phyloP scores from a whole-genome alignment of 2,797 vertebrate species.

The Oreochromis grahami region DNA sequence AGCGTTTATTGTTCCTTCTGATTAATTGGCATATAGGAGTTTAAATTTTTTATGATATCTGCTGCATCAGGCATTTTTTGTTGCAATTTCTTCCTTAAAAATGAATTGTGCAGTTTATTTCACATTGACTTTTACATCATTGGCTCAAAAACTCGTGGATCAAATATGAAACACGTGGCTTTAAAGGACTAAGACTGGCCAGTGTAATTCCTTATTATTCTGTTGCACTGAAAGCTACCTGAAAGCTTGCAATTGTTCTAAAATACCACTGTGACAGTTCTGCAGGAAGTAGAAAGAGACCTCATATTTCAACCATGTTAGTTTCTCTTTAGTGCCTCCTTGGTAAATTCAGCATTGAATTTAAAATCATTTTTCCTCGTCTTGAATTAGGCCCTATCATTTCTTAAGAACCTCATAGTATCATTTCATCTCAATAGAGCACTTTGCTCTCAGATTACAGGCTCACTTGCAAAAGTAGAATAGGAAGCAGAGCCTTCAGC shows the following conservation, averaged over 20 bases:
- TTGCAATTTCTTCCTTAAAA: background rate
- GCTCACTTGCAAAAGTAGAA: background rate
- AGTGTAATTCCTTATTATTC: background rate
- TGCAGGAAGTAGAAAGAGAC: background rate
- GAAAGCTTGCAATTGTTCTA: background rate
- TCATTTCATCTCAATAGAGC: background rate
- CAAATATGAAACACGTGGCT: background rate
- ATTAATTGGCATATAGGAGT: background rate
- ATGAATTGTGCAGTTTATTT: background rate
- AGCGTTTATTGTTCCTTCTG: accelerated
- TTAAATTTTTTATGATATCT: background rate
- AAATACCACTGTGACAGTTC: background rate
- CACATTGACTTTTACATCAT: background rate
- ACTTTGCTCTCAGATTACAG: background rate
- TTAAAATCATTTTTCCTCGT: background rate
- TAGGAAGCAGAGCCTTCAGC: background rate
- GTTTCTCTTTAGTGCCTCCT: background rate
- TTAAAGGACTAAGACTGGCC: background rate
- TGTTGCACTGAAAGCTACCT: background rate
- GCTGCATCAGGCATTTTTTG: accelerated
- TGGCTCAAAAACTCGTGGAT: accelerated
- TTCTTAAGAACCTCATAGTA: background rate
- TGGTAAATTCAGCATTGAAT: background rate
- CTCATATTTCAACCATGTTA: background rate
- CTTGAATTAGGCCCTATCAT: background rate